Base-by-base conservation (phyloP, 1,140 invertebrate genomes). In the Macrotrachela quadricornifera region DNA sequence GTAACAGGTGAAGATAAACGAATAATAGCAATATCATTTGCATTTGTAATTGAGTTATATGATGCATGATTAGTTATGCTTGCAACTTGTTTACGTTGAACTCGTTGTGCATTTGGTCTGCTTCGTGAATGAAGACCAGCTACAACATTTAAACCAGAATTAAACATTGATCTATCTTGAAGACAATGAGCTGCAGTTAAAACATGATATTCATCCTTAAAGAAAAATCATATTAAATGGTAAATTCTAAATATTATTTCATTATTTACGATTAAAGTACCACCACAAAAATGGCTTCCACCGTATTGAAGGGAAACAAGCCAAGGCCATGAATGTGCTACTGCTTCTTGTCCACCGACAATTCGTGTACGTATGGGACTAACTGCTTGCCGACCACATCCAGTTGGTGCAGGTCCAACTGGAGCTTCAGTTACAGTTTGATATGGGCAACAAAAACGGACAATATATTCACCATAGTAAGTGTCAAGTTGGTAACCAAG, bases 321-420 rank as follows among this genome's bases (percentile, higher is more conserved):
- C 57, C 57, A 58, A 40, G 57, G 57, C 49, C 50, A 58, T 21
- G 49, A 52, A 49, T 56, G 50, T 18, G 57, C 46, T n/a, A 46
- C 38, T n/a, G 47, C 47, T 44, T 48, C 55, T 16, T 52, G 46
- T n/a, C 57, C 57, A 40, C 56, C 56, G 44, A 57, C 21, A 46
- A 57, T 57, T 13, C 56, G 49, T 30, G 21, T 4, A 4, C 21
- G 21, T 30, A 8, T 8, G 2, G 21, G 21, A 30, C 21, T 30
- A 30, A 30, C 8, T 2, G 21, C 21, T 30, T 30, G 21, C 2
- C 21, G 21, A 30, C 21, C 21, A 30, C 21, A 30, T 30, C 21
- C 21, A 30, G 21, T 8, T 30, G 21, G 21, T 30, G 21, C 21
- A 4, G 21, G 21, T 30, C 21, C 21, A 30, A 30, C 8, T 30